Evolutionary conservation across 2,113 vertebrate species (phyloP).

Genomic region (Axis porcinus): DNA sequence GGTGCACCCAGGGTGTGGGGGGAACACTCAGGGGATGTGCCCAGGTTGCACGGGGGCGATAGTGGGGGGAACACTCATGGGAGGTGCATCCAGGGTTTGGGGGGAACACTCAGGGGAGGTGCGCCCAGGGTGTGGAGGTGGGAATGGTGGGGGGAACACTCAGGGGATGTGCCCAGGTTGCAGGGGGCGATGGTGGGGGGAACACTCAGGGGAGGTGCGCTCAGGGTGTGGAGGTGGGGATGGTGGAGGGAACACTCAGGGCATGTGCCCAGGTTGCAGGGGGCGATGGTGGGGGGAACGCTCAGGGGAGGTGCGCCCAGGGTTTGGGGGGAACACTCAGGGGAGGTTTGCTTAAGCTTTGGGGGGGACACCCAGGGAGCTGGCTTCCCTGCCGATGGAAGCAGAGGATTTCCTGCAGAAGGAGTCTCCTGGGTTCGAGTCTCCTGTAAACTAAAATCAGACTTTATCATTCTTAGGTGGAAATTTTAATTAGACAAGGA

Average conservation of each 20-base stretch:
- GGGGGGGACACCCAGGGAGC: neutral
- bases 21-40: neutral
- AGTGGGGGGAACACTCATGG: too few relatives aligned
- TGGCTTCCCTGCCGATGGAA: neutral
- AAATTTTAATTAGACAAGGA: constrained; percentile 25
- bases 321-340: neutral
- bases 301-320: neutral
- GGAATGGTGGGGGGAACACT: neutral
- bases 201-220: neutral
- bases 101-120: neutral
- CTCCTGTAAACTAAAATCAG: neutral
- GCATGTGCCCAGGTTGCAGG: neutral
- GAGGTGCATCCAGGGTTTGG: too few relatives aligned
- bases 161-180: neutral
- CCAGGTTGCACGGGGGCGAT: too few relatives aligned
- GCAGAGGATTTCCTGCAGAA: neutral
- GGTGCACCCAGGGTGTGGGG: neutral
- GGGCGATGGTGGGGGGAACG: too few relatives aligned
- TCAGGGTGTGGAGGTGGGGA: too few relatives aligned
- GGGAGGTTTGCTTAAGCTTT: neutral
- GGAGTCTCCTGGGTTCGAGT: neutral
- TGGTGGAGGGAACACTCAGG: neutral
- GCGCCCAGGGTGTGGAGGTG: accelerated
- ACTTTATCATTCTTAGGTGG: neutral
- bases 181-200: too few relatives aligned